A percentile compares a stretch with the other conserved stretches of the same genome.
Evolutionary conservation across 2,797 vertebrate genomes (phyloP).

Genomic region (Enoplosus armatus): DNA sequence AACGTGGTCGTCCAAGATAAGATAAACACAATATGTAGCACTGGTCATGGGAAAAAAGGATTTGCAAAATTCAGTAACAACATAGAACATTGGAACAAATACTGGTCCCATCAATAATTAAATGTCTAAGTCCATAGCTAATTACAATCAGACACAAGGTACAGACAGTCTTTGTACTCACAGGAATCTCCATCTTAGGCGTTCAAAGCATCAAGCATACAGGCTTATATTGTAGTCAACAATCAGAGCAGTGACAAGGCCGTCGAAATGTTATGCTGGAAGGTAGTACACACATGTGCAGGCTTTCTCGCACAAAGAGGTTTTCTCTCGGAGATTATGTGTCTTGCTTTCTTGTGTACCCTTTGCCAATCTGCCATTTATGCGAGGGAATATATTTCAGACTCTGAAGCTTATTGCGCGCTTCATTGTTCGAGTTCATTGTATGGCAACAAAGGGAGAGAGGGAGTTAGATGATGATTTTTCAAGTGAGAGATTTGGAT

Average conservation of each 20-base stretch:
- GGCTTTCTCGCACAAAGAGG: constrained; percentile 46
- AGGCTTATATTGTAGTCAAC: constrained; percentile 43
- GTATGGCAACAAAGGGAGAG: constrained; percentile 50
- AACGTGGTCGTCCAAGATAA: background rate
- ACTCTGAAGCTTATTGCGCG: constrained; percentile 40
- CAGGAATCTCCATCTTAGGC: constrained; percentile 36
- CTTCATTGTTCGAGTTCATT: constrained; percentile 53
- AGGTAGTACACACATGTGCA: constrained; percentile 16
- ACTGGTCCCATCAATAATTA: constrained; percentile 8
- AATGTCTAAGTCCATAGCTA: constrained; percentile 23
- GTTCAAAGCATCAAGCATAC: constrained; percentile 23
- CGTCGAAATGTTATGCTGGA: constrained; percentile 19
- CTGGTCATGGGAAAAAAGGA: constrained; percentile 18
- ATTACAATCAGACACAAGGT: constrained; percentile 33
- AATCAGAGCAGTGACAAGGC: constrained; percentile 46
- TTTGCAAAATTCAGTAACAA: constrained; percentile 33
- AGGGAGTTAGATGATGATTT: constrained; percentile 17
- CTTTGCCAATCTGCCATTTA: constrained; percentile 62
- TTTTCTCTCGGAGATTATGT: constrained; percentile 67
- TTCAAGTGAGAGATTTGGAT: constrained; percentile 44
- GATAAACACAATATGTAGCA: background rate
- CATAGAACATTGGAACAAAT: constrained; percentile 7
- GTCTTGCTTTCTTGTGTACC: constrained; percentile 55
- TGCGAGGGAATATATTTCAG: constrained; percentile 59
- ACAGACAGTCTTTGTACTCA: constrained; percentile 16